Evolutionary conservation across 2,113 vertebrate species (phyloP), one percentile per base, ranked within the genome.

Genomic region (Erinaceus europaeus): DNA sequence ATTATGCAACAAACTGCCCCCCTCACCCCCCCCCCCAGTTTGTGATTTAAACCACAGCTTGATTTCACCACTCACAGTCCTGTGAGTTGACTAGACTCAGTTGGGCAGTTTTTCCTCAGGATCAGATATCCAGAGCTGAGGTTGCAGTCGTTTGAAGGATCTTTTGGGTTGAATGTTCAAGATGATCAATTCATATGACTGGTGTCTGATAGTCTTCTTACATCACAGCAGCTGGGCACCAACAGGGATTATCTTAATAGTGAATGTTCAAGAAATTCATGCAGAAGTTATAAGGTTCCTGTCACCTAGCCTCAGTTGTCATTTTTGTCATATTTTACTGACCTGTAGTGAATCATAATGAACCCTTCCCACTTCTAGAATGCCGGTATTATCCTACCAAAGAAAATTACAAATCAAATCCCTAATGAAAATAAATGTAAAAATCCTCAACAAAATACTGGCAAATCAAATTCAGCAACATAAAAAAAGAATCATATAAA

Each of bases 401-500:
- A 84, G 25, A 71, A 94, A 81, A 89, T 17, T 42, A 57, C 6
- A 82, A 21, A 77, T 48, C n/a, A 76, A 77, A 65, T 44, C n/a
- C 34, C 36, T 73, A 61, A 55, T 40, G 46, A 81, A 69, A 36
- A 78, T 1, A 80, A 62, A n/a, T 29, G 23, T 48, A 86, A 75
- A 90, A 75, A 64, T 59, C 32, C 14, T 88, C 62, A 72, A 86
- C 18, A 65, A 89, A 83, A 88, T 64, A 68, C 38, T 42, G 73
- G 40, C 62, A 88, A 86, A 65, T 50, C 27, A 36, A 84, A 86
- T 80, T 82, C 50, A 81, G 29, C 48, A 84, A 84, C n/a, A 83
- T 27, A 55, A 57, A 85, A 90, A 91, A 68, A 69, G 12, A 42
- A 69, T 68, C 84, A 76, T 44, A 64, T 0, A 46, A 8, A 5